These are phyloP conservation scores for Sylvicola fuscatus DNA, from an alignment of 2,888 invertebrate genomes.

Conservation along the genomic window DNA sequence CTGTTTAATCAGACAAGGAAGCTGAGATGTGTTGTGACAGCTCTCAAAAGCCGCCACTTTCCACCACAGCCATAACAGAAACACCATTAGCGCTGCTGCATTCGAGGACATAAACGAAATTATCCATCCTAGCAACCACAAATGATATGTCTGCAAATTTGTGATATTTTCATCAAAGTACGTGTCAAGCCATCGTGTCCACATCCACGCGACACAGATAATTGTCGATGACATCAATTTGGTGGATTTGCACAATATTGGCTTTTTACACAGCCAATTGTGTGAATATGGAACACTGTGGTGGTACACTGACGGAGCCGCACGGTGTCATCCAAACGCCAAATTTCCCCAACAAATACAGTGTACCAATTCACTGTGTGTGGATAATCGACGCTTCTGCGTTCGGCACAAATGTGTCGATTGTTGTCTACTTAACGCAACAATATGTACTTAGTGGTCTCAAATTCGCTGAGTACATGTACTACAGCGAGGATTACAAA, in stretches of 20 bases:
- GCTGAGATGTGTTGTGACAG: no score
- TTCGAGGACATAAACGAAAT: no score
- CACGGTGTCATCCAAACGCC: slow-evolving; percentile 63
- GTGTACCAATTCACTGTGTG: slow-evolving; percentile 62
- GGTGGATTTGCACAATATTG: slow-evolving; percentile 10
- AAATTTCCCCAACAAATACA: slow-evolving; percentile 62
- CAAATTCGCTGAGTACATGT: slow-evolving; percentile 54
- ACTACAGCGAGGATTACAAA: slow-evolving; percentile 47
- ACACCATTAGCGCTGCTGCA: no score
- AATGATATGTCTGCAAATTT: no score
- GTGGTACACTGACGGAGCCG: slow-evolving; percentile 39
- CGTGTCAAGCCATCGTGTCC: slow-evolving; percentile 1
- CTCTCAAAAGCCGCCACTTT: no score
- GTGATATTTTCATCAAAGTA: slow-evolving; percentile 1
- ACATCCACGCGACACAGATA: slow-evolving; percentile 6
- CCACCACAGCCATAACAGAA: no score
- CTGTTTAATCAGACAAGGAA: no score
- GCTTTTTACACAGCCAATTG: slow-evolving; percentile 11
- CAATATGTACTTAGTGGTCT: slow-evolving; percentile 64
- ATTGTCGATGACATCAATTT: slow-evolving; percentile 14
- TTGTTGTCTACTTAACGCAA: slow-evolving; percentile 74
- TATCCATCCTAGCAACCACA: no score
- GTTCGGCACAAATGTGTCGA: slow-evolving; percentile 41
- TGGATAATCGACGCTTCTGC: slow-evolving; percentile 75
- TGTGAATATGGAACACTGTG: slow-evolving; percentile 22